Base-by-base conservation (phyloP, 2,113 vertebrate genomes). In the Brienomyrus longianalis region DNA sequence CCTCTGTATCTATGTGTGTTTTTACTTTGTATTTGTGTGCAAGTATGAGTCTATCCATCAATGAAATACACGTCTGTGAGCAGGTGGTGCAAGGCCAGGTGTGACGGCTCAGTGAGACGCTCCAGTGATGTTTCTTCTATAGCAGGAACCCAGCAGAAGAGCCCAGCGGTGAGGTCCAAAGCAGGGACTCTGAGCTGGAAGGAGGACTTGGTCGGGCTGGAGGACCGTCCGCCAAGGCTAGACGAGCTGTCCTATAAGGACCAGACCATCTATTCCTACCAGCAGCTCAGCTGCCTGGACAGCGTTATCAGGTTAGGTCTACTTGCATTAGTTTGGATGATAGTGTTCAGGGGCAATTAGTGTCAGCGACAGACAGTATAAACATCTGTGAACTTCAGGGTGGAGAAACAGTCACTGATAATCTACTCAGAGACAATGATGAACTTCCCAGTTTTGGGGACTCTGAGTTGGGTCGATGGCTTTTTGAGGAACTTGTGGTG, bases 251-350 rank as follows among this genome's bases (percentile, higher is more conserved):
- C 94, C 91, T 95, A 95, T 92, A 97, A 95, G 91, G 95, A 96
- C 23, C 97, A 96, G 35, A 94, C 96, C 0, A 90, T 95, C 4
- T 96, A 97, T 93, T 99, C 98, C 52, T 99, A 99, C 90, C 98
- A 99, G 92, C 98, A 99, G 92, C 98, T 99, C 85, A 99, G 96
- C 93, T 99, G 98, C 91, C 93, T 99, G 92, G 98, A 99, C 92
- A 96, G 97, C 2, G 98, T 99, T 88, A 96, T 98, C 93, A 98
- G 98, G 98, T 99, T 80, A 83, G 77, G 93, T 43, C n/a, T 17
- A 2, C 27, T 45, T 48, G 39, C 43, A 45, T 21, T 27, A 66
- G 23, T 70, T 70, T 70, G 62, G 62, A 11, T 45, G 80, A 43
- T 48, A 84, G 1, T 86, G 48, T 13, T 27, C 11, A 10, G 21